Base-by-base conservation (phyloP, 2,888 invertebrate species). In the Adelphocoris suturalis region DNA sequence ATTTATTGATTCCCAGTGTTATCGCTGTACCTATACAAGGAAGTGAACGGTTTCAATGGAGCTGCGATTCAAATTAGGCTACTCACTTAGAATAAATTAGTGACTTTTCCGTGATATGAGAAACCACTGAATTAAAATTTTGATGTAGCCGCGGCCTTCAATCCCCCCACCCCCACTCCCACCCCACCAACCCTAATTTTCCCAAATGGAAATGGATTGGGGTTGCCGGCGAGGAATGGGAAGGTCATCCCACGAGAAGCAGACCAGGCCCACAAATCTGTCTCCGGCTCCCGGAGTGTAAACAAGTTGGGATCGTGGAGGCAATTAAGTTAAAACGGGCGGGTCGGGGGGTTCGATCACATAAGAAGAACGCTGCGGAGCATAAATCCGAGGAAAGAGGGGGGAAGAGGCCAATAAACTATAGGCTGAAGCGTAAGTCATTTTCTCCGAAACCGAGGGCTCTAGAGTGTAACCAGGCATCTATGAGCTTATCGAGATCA, bases 301-400 rank as follows among this genome's bases (percentile, higher is more conserved):
- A 88, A 88, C 88, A 88, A 88, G 88, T 88, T 76, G 55, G 48
- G 78, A 28, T n/a, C 23, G 37, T 46, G 55, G 55, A 75, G 88
- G 78, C 88, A 88, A 88, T 88, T 88, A 88, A 88, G 88, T 52
- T 88, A 88, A 88, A 86, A 55, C 76, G 88, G 78, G 46, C n/a
- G 19, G 78, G 78, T 37, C 47, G 78, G 19, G 78, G 19, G 47
- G 78, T 7, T 28, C 78, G 37, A 5, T 47, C 78, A 80, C 47
- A 80, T 47, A 47, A 80, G 47, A 37, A 47, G 19, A 37, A 46
- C 78, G 28, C 16, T 47, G 78, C 37, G 19, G 19, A 46, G 78
- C 78, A 80, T 80, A 80, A 80, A 80, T 80, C 78, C 47, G 78
- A 68, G 11, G 68, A 80, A 46, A 80, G 78, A 46, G 78, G 19